Evolutionary conservation across 2,888 invertebrate genomes (phyloP).

Genomic region (Galeruca laticollis): DNA sequence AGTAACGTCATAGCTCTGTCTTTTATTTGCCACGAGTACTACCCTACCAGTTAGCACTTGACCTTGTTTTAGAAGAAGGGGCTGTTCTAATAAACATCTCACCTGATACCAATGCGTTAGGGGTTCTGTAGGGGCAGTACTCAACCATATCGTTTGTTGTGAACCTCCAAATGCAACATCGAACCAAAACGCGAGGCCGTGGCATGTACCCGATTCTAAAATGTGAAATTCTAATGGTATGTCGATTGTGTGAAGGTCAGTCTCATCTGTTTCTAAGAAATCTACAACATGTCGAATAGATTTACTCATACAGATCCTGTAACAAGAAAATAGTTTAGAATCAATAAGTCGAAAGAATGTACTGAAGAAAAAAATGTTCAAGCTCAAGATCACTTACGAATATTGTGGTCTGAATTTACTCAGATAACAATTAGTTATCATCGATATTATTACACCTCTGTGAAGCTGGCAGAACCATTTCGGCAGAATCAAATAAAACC

Average conservation of each 20-base stretch:
- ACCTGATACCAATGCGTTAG: slow-evolving; percentile 88
- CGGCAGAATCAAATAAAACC: no score
- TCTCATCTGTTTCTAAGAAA: slow-evolving; percentile 91
- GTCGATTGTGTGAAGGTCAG: slow-evolving; percentile 94
- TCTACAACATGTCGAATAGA: slow-evolving; percentile 94
- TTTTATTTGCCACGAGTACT: slow-evolving; percentile 89
- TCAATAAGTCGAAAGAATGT: no score
- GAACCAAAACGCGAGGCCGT: slow-evolving; percentile 99
- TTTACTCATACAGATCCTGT: slow-evolving; percentile 95
- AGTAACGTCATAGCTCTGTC: slow-evolving; percentile 99
- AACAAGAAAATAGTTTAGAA: slow-evolving; percentile 77
- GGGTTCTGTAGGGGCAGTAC: slow-evolving; percentile 97
- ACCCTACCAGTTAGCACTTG: slow-evolving; percentile 91
- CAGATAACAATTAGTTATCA: no score
- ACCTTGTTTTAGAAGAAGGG: slow-evolving; percentile 94
- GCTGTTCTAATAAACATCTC: slow-evolving; percentile 92
- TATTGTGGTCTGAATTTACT: no score
- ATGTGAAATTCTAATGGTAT: slow-evolving; percentile 95
- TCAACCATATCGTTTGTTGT: slow-evolving; percentile 93
- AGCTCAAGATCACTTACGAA: no score
- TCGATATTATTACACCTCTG: no score
- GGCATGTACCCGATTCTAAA: slow-evolving; percentile 92
- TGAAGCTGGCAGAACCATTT: no score
- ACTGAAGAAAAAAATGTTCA: no score
- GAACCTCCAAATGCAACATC: slow-evolving; percentile 96